Base-by-base conservation (phyloP, 2,888 invertebrate species). In the Rhagonycha lutea region DNA sequence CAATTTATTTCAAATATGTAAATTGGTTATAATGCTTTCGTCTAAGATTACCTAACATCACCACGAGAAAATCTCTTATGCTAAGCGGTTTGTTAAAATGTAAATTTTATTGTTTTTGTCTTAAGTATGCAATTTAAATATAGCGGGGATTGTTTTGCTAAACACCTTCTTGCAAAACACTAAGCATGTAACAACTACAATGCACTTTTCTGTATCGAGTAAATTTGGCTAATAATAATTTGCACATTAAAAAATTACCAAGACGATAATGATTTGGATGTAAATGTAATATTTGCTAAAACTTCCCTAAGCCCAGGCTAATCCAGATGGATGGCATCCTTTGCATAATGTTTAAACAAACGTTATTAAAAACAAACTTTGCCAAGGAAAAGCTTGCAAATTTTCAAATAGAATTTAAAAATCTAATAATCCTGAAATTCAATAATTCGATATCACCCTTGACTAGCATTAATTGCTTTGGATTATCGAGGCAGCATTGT, bases 1-100 rank as follows among this genome's bases (percentile, higher is more conserved):
- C 47, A 47, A 47, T 47, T 47, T 47, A n/a, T 47, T 47, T 47
- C 47, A 47, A 47, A 47, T 47, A 47, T 47, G 47, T 47, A 47
- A 47, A 47, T 47, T 47, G 47, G 47, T 47, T 47, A 47, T 47
- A 47, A 47, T 47, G 47, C 47, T 47, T 47, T 47, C 47, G 47
- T 47, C 47, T 47, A 47, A 47, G 47, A 47, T 47, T 47, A 47
- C 47, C 47, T 47, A 47, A n/a, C 47, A 47, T 47, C 47, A 47
- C 47, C 47, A 47, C 47, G 47, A 47, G 47, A 47, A 47, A 47
- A 47, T 47, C 47, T 47, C 47, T 47, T 47, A 47, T 47, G 47
- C 47, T 47, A 47, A 47, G 47, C 47, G 47, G 24, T 65, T 69
- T 69, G 65, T 73, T 74, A 74, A 74, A 74, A 74, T 74, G 74